Evolutionary conservation across 1,140 invertebrate genomes (phyloP).

Genomic region (Cydia strobilella): DNA sequence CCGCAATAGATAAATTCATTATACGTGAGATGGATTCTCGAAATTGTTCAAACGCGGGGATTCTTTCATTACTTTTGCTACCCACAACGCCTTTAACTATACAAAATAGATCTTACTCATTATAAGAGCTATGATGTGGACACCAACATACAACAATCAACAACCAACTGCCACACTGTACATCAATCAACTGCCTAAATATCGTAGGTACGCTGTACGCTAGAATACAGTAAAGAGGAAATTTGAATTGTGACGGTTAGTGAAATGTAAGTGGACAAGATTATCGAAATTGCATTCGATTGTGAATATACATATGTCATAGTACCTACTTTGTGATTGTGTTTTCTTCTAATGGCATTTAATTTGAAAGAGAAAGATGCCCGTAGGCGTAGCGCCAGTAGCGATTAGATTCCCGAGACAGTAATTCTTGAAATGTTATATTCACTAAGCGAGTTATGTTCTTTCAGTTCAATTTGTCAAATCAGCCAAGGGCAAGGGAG

Average conservation of each 20-base stretch:
- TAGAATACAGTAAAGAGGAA: not conserved
- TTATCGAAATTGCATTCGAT: not conserved
- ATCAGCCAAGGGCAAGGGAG: not conserved
- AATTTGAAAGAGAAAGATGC: not conserved
- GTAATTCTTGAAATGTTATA: not conserved
- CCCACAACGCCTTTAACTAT: too few relatives aligned
- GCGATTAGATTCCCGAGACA: not conserved
- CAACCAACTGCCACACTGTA: too few relatives aligned
- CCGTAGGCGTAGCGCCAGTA: too few relatives aligned
- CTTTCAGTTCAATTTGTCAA: conserved; percentile 13
- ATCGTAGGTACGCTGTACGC: too few relatives aligned
- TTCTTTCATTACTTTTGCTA: too few relatives aligned
- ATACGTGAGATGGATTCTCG: too few relatives aligned
- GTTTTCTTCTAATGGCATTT: not conserved
- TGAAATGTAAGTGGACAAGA: not conserved
- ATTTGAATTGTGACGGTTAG: not conserved
- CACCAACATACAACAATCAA: too few relatives aligned
- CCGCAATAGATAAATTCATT: too few relatives aligned
- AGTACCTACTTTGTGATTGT: not conserved
- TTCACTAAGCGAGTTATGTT: not conserved
- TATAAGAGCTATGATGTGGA: too few relatives aligned
- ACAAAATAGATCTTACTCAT: too few relatives aligned
- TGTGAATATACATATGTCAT: not conserved
- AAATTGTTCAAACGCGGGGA: too few relatives aligned
- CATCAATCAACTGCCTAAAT: too few relatives aligned